A percentile compares a stretch with the other conserved stretches of the same genome.
Evolutionary conservation across 2,797 vertebrate genomes (phyloP).

Genomic region (Sebastolobus alascanus): DNA sequence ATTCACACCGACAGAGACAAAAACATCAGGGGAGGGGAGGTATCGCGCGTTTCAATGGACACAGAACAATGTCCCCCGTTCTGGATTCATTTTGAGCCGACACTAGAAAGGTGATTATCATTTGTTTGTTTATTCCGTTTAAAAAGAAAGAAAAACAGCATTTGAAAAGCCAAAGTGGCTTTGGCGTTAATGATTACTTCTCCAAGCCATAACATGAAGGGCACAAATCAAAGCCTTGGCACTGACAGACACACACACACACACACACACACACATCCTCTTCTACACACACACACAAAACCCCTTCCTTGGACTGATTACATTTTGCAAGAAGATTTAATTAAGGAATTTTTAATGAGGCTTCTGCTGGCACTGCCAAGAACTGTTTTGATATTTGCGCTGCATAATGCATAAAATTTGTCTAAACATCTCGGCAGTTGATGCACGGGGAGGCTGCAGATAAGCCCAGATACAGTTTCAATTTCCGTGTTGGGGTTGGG

Average conservation of each 20-base stretch:
- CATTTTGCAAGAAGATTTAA: slow-evolving; percentile 94
- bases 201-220: slow-evolving; percentile 90
- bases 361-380: slow-evolving; percentile 92
- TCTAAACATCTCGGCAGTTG: slow-evolving; percentile 93
- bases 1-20: slow-evolving; percentile 75
- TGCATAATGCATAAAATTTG: slow-evolving; percentile 94
- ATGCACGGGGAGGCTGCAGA: slow-evolving; percentile 90
- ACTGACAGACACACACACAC: slow-evolving; percentile 86
- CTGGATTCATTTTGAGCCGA: slow-evolving; percentile 79
- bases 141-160: slow-evolving; percentile 85
- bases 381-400: slow-evolving; percentile 94
- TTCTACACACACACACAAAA: slow-evolving; percentile 76
- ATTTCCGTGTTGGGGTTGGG: slow-evolving; percentile 88
- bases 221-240: slow-evolving; percentile 91
- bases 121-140: slow-evolving; percentile 88
- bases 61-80: slow-evolving; percentile 75
- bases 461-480: slow-evolving; percentile 93
- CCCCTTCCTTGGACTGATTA: slow-evolving; percentile 92
- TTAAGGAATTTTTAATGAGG: slow-evolving; percentile 95
- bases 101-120: slow-evolving; percentile 88
- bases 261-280: slow-evolving; percentile 65
- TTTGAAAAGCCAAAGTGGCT: slow-evolving; percentile 89
- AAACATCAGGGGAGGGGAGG: slow-evolving; percentile 66
- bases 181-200: slow-evolving; percentile 89
- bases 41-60: slow-evolving; percentile 74